Conservation (phyloP, 2,888 invertebrate species). For the Lithophane socia region DNA sequence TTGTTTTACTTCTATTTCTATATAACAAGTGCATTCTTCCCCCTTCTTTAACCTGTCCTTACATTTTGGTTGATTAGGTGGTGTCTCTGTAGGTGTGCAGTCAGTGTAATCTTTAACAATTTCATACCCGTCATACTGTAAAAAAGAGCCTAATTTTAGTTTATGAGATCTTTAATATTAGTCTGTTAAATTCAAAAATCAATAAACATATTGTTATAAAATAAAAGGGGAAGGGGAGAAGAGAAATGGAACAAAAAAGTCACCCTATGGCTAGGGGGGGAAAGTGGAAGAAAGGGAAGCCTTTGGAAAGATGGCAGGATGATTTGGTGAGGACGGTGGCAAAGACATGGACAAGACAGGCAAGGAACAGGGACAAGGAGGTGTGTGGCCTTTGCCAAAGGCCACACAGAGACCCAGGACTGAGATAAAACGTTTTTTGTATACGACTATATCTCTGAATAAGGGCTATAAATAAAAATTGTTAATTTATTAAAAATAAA, state of each 20-base stretch:
- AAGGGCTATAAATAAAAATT: too few relatives aligned
- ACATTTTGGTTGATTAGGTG: constrained; percentile 15
- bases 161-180: background rate
- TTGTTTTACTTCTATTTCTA: background rate
- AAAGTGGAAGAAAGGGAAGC: too few relatives aligned
- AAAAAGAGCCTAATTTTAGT: constrained; percentile 2
- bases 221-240: background rate
- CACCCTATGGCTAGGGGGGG: too few relatives aligned
- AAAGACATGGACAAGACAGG: too few relatives aligned
- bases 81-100: background rate
- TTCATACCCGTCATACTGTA: constrained; percentile 35
- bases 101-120: constrained; percentile 40
- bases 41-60: constrained; percentile 6
- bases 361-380: too few relatives aligned
- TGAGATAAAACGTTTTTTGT: too few relatives aligned
- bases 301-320: too few relatives aligned
- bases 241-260: too few relatives aligned
- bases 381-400: too few relatives aligned
- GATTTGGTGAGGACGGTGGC: too few relatives aligned
- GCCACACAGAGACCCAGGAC: too few relatives aligned
- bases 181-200: background rate
- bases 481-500: background rate
- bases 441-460: too few relatives aligned
- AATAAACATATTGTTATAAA: background rate
- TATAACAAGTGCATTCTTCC: constrained; percentile 17